Percentiles rank a stretch among this genome's conserved stretches.
phyloP scores from a whole-genome alignment of 30 jellyfish, hydroid and myxozoan genomes.

The Pseudorhiza aurosa region DNA sequence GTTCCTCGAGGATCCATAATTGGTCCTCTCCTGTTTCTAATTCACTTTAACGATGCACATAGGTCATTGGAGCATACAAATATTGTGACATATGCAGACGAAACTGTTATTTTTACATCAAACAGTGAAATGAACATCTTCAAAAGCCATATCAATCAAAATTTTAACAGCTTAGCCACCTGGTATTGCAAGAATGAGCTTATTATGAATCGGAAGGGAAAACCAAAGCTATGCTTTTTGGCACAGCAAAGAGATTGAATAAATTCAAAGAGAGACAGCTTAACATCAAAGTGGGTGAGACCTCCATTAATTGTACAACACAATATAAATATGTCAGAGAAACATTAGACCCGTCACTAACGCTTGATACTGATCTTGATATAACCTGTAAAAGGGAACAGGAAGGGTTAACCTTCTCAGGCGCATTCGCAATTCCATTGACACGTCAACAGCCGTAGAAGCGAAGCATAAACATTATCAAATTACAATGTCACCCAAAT shows the following conservation, averaged over 20 bases:
- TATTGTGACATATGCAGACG: slow-evolving; percentile 27
- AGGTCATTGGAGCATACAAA: slow-evolving; percentile 26
- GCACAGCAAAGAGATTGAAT: slow-evolving; percentile 33
- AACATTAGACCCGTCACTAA: slow-evolving; percentile 53
- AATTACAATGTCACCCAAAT: slow-evolving; percentile 43
- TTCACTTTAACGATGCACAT: slow-evolving; percentile 39
- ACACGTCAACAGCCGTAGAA: slow-evolving; percentile 39
- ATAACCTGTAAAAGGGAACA: slow-evolving; percentile 48
- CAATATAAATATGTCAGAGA: slow-evolving; percentile 26
- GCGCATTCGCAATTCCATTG: slow-evolving; percentile 65
- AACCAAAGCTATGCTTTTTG: slow-evolving; percentile 36
- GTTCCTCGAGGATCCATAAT: slow-evolving; percentile 24
- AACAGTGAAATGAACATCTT: slow-evolving; percentile 6
- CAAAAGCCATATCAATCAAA: slow-evolving; percentile 9
- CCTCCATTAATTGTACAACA: slow-evolving; percentile 31
- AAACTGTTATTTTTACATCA: slow-evolving; percentile 25
- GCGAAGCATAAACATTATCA: slow-evolving; percentile 24
- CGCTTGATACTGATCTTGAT: slow-evolving; percentile 42
- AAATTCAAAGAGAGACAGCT: slow-evolving; percentile 9
- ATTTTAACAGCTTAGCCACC: slow-evolving; percentile 16
- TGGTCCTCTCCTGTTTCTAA: slow-evolving; percentile 5
- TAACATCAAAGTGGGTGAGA: slow-evolving; percentile 32
- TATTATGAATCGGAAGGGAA: slow-evolving; percentile 21
- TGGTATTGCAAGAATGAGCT: slow-evolving; percentile 23
- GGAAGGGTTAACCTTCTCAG: slow-evolving; percentile 57